Conservation (phyloP, 2,113 vertebrate species). For the Chaetodon auriga region DNA sequence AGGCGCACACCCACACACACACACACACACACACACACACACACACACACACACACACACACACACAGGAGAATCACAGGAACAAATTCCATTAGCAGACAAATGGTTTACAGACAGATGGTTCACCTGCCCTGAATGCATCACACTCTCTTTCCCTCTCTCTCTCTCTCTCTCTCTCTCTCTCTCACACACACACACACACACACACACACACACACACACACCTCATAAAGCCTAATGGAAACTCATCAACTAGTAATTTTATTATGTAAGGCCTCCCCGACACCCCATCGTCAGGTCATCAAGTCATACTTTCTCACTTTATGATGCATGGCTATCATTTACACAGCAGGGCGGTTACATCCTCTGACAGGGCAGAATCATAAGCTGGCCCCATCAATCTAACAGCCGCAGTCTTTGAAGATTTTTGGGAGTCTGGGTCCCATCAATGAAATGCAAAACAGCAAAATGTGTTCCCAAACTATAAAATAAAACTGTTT, state of each 20-base stretch:
- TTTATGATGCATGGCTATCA: constrained; percentile 59
- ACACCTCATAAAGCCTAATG: constrained; percentile 76
- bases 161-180: too few relatives aligned
- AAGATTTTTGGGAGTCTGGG: constrained; percentile 20
- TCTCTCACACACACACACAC: background rate
- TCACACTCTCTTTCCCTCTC: too few relatives aligned
- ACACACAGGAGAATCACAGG: constrained; percentile 31
- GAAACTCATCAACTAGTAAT: constrained; percentile 75
- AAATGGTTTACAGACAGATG: constrained; percentile 77
- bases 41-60: constrained; percentile 9
- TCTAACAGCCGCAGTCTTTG: constrained; percentile 37
- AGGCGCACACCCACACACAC: constrained; percentile 15
- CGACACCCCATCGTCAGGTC: constrained; percentile 52
- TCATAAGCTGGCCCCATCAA: constrained; percentile 34
- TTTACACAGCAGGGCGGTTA: constrained; percentile 44
- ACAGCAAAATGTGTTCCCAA: constrained; percentile 22
- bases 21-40: constrained; percentile 17
- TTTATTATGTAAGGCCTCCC: constrained; percentile 65
- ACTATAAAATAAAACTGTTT: constrained; percentile 35
- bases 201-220: constrained; percentile 15
- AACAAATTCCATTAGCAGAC: constrained; percentile 77
- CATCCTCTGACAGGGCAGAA: constrained; percentile 35
- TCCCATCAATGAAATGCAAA: constrained; percentile 37
- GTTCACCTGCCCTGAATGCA: constrained; percentile 61
- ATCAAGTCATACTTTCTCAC: constrained; percentile 42